Base-by-base conservation (phyloP, 2,113 vertebrate species). In the Paratilapia polleni region DNA sequence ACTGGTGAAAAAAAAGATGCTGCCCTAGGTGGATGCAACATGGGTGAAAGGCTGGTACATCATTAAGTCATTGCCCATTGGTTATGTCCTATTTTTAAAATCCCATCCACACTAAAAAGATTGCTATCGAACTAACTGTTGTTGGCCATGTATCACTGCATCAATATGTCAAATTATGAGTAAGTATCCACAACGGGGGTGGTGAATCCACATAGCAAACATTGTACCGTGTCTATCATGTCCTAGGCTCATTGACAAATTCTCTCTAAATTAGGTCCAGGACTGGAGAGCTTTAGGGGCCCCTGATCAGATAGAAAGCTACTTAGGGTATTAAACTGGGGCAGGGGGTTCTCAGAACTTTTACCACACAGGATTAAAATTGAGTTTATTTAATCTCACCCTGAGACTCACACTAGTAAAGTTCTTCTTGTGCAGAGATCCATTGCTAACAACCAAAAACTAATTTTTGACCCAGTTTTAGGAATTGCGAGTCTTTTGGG, bases 291-390 rank as follows among this genome's bases (percentile, higher is more conserved):
- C 76, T 89, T 90, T 86, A 76, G 61, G 64, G 88, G 68, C 41
- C 80, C 75, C 86, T 83, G 87, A 93, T 92, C 91, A 89, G 85
- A 94, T 74, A 89, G 77, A 87, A 91, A 90, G 80, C 82, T 89
- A 76, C 92, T 95, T 89, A 87, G 73, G 63, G 79, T 90, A 91
- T 94, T 90, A 90, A 93, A 93, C 12, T 91, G 86, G 91, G 89
- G 82, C 87, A 91, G 77, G 60, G 75, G 87, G 26, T 63, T 87
- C 54, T 85, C 60, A 87, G 82, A 90, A 90, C 83, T 90, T 91
- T 89, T 79, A 87, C 82, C 84, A 86, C 70, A 76, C 78, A 89
- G 78, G 92, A 91, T 93, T 91, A 89, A 91, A 91, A 87, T 52
- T 31, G n/a, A 84, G 78, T 90, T 89, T 15, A 85, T 87, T 89